Conservation (phyloP, 1,140 invertebrate species). For the Micrasema minimum region DNA sequence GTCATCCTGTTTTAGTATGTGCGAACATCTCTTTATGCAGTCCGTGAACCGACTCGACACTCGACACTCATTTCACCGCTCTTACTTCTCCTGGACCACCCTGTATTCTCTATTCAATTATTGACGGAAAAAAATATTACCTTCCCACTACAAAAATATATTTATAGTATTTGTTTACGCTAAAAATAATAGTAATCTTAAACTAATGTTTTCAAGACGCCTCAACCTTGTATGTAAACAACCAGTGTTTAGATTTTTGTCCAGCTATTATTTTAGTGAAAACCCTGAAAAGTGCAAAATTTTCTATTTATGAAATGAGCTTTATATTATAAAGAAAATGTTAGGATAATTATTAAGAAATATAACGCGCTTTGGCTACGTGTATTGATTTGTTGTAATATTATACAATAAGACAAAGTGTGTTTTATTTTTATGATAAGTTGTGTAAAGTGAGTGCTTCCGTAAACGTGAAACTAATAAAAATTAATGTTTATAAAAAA, state of each 20-base stretch:
- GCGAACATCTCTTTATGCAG: slow-evolving; percentile 35
- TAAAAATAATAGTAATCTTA: background rate
- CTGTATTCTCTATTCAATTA: background rate
- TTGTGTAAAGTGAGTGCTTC: background rate
- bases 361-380: too few relatives aligned
- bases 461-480: background rate
- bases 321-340: too few relatives aligned
- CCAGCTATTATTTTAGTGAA: too few relatives aligned
- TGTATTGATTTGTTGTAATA: too few relatives aligned
- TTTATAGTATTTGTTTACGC: background rate
- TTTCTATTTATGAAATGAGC: too few relatives aligned
- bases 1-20: slow-evolving; percentile 36
- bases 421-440: background rate
- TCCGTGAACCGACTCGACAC: background rate
- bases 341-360: too few relatives aligned
- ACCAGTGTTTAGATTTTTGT: too few relatives aligned
- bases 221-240: background rate
- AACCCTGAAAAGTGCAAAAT: too few relatives aligned
- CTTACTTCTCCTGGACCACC: slow-evolving; percentile 3
- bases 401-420: too few relatives aligned
- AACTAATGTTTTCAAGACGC: background rate
- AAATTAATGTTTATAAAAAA: background rate
- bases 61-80: background rate
- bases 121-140: background rate
- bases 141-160: background rate